Evolutionary conservation across 2,797 vertebrate genomes (phyloP).

Genomic region (Mycteria americana): DNA sequence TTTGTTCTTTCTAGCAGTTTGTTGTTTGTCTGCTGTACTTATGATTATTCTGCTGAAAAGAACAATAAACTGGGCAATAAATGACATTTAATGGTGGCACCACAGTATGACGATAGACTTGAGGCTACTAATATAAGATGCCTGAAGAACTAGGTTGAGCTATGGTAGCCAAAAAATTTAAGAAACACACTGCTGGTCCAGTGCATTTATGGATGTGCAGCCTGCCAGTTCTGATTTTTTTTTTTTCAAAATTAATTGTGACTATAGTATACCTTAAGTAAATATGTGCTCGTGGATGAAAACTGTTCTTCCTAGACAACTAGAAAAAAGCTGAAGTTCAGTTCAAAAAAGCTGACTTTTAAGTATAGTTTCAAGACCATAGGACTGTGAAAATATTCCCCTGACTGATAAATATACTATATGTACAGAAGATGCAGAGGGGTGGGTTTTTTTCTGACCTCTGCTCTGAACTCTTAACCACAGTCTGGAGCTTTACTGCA

Average conservation of each 20-base stretch:
- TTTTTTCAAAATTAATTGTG: neutral
- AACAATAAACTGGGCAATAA: neutral
- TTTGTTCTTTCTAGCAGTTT: neutral
- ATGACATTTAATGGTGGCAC: neutral
- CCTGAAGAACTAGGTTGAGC: neutral
- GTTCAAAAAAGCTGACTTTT: neutral
- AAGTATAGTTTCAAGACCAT: neutral
- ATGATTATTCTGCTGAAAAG: neutral
- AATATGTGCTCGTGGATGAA: neutral
- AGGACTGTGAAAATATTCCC: neutral
- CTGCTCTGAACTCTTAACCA: neutral
- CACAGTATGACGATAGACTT: neutral
- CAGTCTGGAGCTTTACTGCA: neutral
- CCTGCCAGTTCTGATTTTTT: neutral
- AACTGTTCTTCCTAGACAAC: neutral
- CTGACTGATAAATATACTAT: neutral
- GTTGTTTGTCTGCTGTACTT: neutral
- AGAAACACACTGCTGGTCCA: neutral
- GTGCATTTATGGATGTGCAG: neutral
- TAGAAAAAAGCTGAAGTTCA: neutral
- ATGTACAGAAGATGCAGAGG: neutral
- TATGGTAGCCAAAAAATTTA: neutral
- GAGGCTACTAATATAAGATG: neutral
- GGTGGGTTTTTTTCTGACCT: neutral
- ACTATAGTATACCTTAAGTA: neutral